These are phyloP conservation scores for Trachelus tabidus DNA, from an alignment of 2,888 invertebrate genomes.

Conservation along the genomic window DNA sequence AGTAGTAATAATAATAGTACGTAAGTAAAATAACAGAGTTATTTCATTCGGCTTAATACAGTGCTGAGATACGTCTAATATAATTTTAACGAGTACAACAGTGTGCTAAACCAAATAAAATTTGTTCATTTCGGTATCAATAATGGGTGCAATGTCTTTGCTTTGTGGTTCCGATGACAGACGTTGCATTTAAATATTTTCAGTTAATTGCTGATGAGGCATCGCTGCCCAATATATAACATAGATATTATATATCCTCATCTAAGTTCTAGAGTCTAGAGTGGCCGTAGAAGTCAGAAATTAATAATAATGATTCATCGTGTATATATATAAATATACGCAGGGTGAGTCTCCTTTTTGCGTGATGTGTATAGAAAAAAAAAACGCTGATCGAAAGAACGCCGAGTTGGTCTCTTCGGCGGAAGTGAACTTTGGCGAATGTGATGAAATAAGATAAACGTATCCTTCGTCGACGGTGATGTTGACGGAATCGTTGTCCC, in stretches of 20 bases:
- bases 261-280: background rate
- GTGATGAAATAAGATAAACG: slow-evolving; percentile 24
- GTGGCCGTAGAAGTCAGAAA: background rate
- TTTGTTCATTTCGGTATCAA: background rate
- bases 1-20: slow-evolving; percentile 2
- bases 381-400: background rate
- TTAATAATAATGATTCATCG: too few species aligned
- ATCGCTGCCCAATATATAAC: background rate
- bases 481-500: background rate
- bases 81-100: slow-evolving; percentile 31
- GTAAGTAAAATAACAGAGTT: slow-evolving; percentile 49
- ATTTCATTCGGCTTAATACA: slow-evolving; percentile 48
- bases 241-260: background rate
- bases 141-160: background rate
- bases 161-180: background rate
- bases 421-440: slow-evolving; percentile 30
- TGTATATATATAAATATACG: too few species aligned
- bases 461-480: slow-evolving; percentile 35
- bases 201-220: background rate
- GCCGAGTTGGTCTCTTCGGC: background rate
- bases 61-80: slow-evolving; percentile 32
- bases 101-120: slow-evolving; percentile 40
- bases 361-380: background rate
- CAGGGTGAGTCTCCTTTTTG: background rate
- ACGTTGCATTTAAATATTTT: background rate